Evolutionary conservation across 1,140 invertebrate genomes (phyloP).

Genomic region (Homarus americanus): DNA sequence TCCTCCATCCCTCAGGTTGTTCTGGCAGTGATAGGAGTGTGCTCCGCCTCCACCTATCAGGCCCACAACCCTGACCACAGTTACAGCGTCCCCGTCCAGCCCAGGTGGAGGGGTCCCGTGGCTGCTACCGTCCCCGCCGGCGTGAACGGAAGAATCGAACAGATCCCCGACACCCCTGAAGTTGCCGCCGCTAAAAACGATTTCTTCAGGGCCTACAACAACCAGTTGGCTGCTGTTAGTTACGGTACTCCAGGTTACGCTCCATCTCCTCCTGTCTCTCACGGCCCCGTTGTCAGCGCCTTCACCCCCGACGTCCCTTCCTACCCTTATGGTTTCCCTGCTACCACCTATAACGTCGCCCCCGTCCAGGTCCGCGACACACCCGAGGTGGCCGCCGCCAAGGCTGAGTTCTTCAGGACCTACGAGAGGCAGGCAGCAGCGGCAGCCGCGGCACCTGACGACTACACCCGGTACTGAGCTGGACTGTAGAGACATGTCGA

Average conservation of each 20-base stretch:
- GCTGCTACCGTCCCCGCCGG: conserved; percentile 47
- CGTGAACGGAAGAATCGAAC: conserved; percentile 38
- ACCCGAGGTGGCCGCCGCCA: conserved; percentile 44
- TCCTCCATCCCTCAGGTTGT: conserved; percentile 13
- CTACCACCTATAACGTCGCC: background rate
- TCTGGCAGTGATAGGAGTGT: conserved; percentile 51
- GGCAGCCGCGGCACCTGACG: conserved; percentile 34
- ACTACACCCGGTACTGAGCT: conserved; percentile 1
- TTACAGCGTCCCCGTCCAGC: background rate
- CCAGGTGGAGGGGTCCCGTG: conserved; percentile 37
- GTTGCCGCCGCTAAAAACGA: conserved; percentile 12
- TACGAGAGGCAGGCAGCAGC: conserved; percentile 45
- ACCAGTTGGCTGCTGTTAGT: conserved; percentile 17
- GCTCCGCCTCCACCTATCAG: conserved; percentile 40
- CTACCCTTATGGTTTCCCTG: background rate
- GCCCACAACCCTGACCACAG: conserved; percentile 12
- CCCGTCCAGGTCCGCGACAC: conserved; percentile 42
- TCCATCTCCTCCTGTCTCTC: background rate
- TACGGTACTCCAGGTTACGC: conserved; percentile 17
- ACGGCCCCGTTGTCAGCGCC: background rate
- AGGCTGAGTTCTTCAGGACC: conserved; percentile 40
- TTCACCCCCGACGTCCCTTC: background rate
- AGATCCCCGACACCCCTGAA: conserved; percentile 33
- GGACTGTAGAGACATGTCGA: too few species aligned
- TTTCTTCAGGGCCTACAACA: conserved; percentile 22